Evolutionary conservation across 2,888 invertebrate genomes (phyloP).

Genomic region (Galerucella pusilla): DNA sequence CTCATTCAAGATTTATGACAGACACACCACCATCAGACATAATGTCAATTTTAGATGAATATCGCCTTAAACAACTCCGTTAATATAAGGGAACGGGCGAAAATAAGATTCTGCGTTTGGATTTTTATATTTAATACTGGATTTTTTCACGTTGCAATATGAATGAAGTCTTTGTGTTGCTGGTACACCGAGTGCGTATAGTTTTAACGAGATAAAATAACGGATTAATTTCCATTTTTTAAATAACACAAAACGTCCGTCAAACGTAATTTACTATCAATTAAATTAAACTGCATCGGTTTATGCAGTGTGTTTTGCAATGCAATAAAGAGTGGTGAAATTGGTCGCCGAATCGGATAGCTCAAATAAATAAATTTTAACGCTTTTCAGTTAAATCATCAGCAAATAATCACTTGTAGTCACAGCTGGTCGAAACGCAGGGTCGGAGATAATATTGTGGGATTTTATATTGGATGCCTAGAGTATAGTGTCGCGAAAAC

Average conservation of each 20-base stretch:
- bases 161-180: too few relatives aligned
- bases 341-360: neutral
- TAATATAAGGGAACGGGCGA: too few relatives aligned
- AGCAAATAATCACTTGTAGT: constrained; percentile 1
- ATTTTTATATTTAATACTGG: too few relatives aligned
- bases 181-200: neutral
- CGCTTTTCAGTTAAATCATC: constrained; percentile 5
- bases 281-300: neutral
- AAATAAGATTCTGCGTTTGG: too few relatives aligned
- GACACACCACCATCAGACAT: too few relatives aligned
- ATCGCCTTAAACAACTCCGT: too few relatives aligned
- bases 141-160: too few relatives aligned
- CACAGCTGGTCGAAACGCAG: too few relatives aligned
- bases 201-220: neutral
- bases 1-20: too few relatives aligned
- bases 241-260: neutral
- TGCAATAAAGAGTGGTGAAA: constrained; percentile 6
- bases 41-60: too few relatives aligned
- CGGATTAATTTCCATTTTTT: neutral
- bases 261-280: constrained; percentile 2
- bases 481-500: too few relatives aligned
- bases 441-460: neutral
- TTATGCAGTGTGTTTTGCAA: neutral
- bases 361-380: constrained; percentile 4
- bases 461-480: too few relatives aligned